These are phyloP conservation scores for Mus minutoides DNA, from an alignment of 2,797 vertebrate species.

Conservation along the genomic window DNA sequence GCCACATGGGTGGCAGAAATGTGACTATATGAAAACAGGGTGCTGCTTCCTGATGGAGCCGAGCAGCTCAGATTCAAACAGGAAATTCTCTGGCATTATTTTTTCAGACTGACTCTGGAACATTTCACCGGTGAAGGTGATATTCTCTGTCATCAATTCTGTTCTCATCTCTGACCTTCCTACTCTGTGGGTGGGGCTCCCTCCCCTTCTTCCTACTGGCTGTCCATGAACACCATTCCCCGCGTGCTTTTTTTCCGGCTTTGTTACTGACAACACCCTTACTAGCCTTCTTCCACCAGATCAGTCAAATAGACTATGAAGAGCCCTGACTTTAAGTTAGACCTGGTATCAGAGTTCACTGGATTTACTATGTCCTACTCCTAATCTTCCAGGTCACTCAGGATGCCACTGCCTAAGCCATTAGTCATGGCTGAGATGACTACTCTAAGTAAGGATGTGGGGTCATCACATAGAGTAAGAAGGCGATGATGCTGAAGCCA, in stretches of 20 bases:
- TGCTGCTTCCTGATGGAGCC: not conserved
- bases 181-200: not conserved
- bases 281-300: not conserved
- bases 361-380: not conserved
- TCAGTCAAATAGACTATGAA: not conserved
- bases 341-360: slow-evolving; percentile 1
- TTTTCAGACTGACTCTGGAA: slow-evolving; percentile 25
- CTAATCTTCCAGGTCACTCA: not conserved
- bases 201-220: not conserved
- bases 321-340: slow-evolving; percentile 8
- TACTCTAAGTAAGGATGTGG: not conserved
- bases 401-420: not conserved
- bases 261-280: no score
- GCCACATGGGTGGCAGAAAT: not conserved
- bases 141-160: not conserved
- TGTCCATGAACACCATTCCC: not conserved
- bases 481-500: not conserved
- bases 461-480: not conserved
- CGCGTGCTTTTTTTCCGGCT: not conserved
- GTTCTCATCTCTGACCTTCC: not conserved
- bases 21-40: not conserved
- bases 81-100: slow-evolving; percentile 8
- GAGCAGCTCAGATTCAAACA: slow-evolving; percentile 3
- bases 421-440: not conserved
- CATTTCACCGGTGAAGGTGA: not conserved